Evolutionary conservation across 2,888 invertebrate genomes (phyloP), one percentile per base, ranked within the genome.

Genomic region (Neoascia interrupta): DNA sequence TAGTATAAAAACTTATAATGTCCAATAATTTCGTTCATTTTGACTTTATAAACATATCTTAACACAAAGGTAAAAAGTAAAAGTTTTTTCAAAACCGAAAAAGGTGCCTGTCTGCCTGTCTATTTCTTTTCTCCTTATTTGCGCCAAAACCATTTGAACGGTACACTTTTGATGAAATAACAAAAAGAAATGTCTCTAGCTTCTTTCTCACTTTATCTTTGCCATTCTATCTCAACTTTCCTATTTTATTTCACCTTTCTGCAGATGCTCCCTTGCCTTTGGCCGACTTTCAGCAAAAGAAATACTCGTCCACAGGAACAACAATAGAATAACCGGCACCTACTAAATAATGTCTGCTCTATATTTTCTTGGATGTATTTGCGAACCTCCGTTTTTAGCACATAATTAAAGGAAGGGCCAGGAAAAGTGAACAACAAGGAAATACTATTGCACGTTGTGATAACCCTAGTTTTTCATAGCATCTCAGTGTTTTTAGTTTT

Each of bases 341-440:
- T 43, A 28, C 43, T 37, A 54, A 51, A n/a, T 8, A 13, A n/a
- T 10, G 37, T 1, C 37, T 15, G 5, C 13, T n/a, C 16, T 53
- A 36, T n/a, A 23, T 49, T 61, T 28, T 41, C 63, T n/a, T n/a
- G n/a, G n/a, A 63, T 54, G 36, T 34, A 54, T 58, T 49, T 47
- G 47, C 47, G 58, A 68, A 26, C 68, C 56, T 58, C n/a, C 68
- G 11, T 56, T 53, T 11, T 56, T 39, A 68, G 56, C 11, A 11
- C 28, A 13, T 49, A 47, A 58, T 68, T 56, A 16, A 34, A 49
- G 31, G 11, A 41, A 49, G 34, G 15, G 39, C 28, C 28, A 5
- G 37, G 15, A 16, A 19, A 5, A 36, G 16, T 10, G 16, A 26
- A 54, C 3, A 2, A 54, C 3, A 54, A 36, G 13, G 39, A 28